Base-by-base conservation (phyloP, 2,113 vertebrate species). In the Cettia cetti region DNA sequence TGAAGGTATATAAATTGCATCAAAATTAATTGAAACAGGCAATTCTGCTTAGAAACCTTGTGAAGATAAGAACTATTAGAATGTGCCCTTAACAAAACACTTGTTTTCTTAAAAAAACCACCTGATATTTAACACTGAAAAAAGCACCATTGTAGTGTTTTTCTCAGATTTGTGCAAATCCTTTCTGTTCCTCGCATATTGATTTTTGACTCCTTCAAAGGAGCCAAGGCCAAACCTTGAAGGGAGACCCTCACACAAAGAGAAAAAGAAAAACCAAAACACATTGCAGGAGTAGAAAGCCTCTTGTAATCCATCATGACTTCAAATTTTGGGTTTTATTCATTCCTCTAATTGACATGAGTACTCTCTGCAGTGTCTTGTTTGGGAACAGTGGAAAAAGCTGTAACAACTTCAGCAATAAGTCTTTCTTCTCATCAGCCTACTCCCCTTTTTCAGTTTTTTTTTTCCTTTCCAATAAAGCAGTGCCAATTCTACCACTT, bases 81-180 rank as follows among this genome's bases (percentile, higher is more conserved):
- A 22, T 0, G 0, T 18, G 6, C 13, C 30, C 44, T 23, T 35
- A 28, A 7, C 1, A 2, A 31, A 16, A 30, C 13, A 11, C 1
- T 13, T 47, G 11, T 49, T 93, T 50, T 33, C 22, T 44, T n/a
- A n/a, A n/a, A n/a, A n/a, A 77, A 69, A 33, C 53, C 18, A 72
- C 8, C 17, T 56, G 49, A 39, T 18, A 80, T 39, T 35, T 30
- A 33, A n/a, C n/a, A 42, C 15, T 15, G 10, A 61, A 57, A n/a
- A 33, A 11, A 49, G 31, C 37, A 37, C 8, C 19, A 30, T 1
- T n/a, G 24, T 7, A 33, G 7, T 8, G 18, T 3, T 37, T 31
- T 50, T 8, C 54, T 57, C 24, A 27, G 15, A 66, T 37, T 44
- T 56, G 22, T 49, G 21, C 35, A 74, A 70, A 68, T 22, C 20